Evolutionary conservation across 1,140 invertebrate genomes (phyloP).

Genomic region (Scaptodrosophila lebanonensis): DNA sequence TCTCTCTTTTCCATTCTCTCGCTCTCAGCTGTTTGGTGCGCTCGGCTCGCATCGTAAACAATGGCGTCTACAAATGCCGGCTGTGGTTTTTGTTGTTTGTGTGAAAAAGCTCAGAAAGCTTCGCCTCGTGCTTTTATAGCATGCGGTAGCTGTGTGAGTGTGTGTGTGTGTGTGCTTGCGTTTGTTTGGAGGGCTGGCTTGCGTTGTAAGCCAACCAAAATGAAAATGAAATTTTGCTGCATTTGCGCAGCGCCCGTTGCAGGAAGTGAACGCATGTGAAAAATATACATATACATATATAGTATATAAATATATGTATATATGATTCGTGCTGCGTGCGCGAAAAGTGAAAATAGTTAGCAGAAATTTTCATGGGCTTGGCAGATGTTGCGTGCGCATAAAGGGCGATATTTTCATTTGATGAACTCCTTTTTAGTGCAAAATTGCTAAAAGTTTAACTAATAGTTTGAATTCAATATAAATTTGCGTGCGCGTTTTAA

Average conservation of each 20-base stretch:
- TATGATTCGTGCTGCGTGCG: too few species aligned
- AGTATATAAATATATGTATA: too few species aligned
- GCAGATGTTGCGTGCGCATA: too few species aligned
- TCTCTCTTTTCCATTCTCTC: neutral
- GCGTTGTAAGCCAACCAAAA: too few species aligned
- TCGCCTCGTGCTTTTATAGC: conserved; percentile 2
- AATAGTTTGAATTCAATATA: too few species aligned
- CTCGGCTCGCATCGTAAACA: conserved; percentile 38
- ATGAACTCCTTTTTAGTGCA: neutral
- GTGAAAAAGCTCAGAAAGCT: conserved; percentile 27
- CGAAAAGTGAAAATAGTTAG: conserved; percentile 29
- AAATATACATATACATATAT: conserved; percentile 10
- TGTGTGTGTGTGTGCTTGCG: too few species aligned
- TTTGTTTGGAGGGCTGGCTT: too few species aligned
- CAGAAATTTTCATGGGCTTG: too few species aligned
- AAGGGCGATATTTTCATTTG: too few species aligned
- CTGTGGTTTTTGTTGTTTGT: conserved; percentile 25
- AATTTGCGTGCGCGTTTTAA: neutral
- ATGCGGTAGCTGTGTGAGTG: conserved; percentile 24
- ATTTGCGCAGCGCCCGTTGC: conserved; percentile 62
- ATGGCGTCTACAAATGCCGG: conserved; percentile 45
- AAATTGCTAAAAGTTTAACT: neutral
- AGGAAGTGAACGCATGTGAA: conserved; percentile 45
- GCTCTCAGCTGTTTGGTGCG: conserved; percentile 33
- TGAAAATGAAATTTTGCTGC: conserved; percentile 48